A percentile compares a stretch with the other conserved stretches of the same genome.
Conservation (phyloP, 2,113 vertebrate genomes). For the Leptosomus discolor region DNA sequence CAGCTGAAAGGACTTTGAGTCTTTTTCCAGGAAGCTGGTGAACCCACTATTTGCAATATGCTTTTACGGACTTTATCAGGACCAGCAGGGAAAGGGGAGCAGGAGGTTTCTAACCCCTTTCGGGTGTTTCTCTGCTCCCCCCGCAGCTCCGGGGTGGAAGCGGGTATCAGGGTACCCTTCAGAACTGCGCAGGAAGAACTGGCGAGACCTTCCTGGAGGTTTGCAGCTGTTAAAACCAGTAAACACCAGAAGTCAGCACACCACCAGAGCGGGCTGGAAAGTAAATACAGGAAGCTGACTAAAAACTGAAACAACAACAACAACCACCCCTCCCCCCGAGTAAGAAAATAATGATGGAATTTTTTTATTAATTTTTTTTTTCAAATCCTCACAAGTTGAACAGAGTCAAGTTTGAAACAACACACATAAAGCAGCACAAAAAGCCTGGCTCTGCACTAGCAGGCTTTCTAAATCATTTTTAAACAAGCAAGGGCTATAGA, state of each 20-base stretch:
- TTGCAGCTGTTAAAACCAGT: conserved; percentile 68
- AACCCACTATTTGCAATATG: neutral
- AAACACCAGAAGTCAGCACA: conserved; percentile 66
- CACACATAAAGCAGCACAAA: neutral
- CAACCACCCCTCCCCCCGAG: conserved; percentile 32
- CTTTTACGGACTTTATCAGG: neutral
- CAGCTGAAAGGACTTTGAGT: neutral
- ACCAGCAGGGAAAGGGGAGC: neutral
- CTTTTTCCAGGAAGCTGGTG: neutral
- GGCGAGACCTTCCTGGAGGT: conserved; percentile 65
- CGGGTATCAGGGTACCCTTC: neutral
- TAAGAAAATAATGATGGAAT: conserved; percentile 40
- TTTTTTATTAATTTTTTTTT: neutral
- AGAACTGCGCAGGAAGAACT: conserved; percentile 30
- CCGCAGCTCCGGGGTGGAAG: neutral
- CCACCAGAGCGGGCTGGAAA: conserved; percentile 29
- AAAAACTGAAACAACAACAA: conserved; percentile 67
- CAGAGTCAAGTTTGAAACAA: conserved; percentile 25
- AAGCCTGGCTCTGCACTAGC: neutral
- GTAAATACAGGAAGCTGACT: conserved; percentile 77
- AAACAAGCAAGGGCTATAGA: neutral
- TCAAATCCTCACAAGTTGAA: neutral
- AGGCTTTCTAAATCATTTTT: neutral
- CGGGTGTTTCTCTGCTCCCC: fast-evolving
- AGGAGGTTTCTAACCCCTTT: neutral